Percentiles rank a stretch among this genome's conserved stretches.
Conservation (phyloP, 2,888 invertebrate genomes). For the Gisinianus flammeolus region DNA sequence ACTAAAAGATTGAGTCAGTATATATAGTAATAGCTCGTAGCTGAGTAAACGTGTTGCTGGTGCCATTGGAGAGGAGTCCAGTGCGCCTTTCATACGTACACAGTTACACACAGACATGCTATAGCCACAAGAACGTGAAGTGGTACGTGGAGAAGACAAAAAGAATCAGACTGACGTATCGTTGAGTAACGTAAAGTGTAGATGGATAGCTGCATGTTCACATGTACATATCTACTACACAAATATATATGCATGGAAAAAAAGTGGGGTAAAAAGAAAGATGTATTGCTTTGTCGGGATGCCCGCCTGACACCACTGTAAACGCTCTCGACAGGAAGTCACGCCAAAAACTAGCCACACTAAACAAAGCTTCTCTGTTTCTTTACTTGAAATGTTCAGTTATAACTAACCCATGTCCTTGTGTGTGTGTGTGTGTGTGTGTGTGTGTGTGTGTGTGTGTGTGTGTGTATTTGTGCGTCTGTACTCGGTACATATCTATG, state of each 20-base stretch:
- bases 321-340: slow-evolving; percentile 49
- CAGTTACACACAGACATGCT: no score
- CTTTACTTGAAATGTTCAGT: background rate
- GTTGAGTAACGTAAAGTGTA: background rate
- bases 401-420: slow-evolving; percentile 24
- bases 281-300: slow-evolving; percentile 36
- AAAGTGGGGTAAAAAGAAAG: no score
- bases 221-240: background rate
- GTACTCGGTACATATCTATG: no score
- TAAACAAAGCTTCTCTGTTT: slow-evolving; percentile 43
- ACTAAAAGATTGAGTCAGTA: background rate
- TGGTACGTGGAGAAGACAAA: background rate
- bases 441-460: no score
- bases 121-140: background rate
- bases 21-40: background rate
- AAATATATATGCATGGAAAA: no score
- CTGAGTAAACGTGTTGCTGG: background rate
- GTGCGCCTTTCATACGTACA: background rate
- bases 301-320: slow-evolving; percentile 44
- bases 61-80: background rate
- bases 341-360: slow-evolving; percentile 44
- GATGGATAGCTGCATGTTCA: background rate
- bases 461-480: no score
- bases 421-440: no score
- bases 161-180: background rate